Evolutionary conservation across 1,140 invertebrate genomes (phyloP).

Genomic region (Drosophila ficusphila): DNA sequence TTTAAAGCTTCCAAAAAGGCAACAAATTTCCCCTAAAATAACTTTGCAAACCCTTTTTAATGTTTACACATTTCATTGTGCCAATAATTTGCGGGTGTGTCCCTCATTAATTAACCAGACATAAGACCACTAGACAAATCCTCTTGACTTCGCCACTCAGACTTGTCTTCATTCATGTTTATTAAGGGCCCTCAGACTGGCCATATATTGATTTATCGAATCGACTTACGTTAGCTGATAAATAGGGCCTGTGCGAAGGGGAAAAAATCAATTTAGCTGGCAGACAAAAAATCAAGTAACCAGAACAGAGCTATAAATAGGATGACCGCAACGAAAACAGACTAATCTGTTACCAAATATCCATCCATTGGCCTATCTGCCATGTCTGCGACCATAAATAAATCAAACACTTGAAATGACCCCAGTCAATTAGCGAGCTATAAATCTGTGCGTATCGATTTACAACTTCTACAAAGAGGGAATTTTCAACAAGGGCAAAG

Average conservation of each 20-base stretch:
- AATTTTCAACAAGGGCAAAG: constrained; percentile 5
- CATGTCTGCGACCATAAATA: constrained; percentile 52
- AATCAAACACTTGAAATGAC: constrained; percentile 63
- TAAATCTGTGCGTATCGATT: constrained; percentile 64
- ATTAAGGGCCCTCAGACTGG: not conserved
- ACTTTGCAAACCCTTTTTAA: not conserved
- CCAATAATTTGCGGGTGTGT: constrained; percentile 36
- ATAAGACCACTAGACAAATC: constrained; percentile 33
- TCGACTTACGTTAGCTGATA: constrained; percentile 1
- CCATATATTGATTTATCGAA: constrained; percentile 52
- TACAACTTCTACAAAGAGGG: constrained; percentile 13
- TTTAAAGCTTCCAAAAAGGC: no score
- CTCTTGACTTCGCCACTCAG: constrained; percentile 41
- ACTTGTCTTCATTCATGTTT: constrained; percentile 6
- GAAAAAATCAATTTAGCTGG: constrained; percentile 30
- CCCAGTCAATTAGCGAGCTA: constrained; percentile 57
- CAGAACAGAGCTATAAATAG: constrained; percentile 34
- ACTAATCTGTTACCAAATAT: constrained; percentile 10
- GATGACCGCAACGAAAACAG: constrained; percentile 5
- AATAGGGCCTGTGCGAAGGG: constrained; percentile 4
- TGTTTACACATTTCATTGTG: constrained; percentile 15
- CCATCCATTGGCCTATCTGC: constrained; percentile 3
- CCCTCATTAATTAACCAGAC: constrained; percentile 51
- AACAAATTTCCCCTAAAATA: no score
- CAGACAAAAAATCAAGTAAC: constrained; percentile 33